Evolutionary conservation across 1,140 invertebrate species (phyloP), one percentile per base, ranked within the genome.

Genomic region (Drosophila mayri): DNA sequence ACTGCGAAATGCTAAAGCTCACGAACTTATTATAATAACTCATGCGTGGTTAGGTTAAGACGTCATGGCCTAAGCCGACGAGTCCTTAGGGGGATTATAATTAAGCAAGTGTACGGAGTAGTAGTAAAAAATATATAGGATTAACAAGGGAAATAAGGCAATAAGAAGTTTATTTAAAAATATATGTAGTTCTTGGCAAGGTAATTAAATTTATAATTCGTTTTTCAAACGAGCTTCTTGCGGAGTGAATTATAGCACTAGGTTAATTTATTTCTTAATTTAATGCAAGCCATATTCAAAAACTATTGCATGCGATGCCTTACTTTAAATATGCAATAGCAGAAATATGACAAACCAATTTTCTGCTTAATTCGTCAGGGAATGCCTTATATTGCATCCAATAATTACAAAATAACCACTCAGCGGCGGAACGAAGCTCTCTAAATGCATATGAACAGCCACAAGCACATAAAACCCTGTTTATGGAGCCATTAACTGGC

Each of bases 1-100:
- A 65, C 60, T 77, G 18, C 55, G 75, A 78, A 78, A 78, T 78
- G 75, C 58, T 71, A 73, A 61, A 50, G 57, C 72, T 64, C 72
- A 81, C 79, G 79, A 60, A 71, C 61, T 57, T 47, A 49, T 49
- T 60, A 57, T 60, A 76, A 81, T 76, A 76, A 65, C 60, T 65
- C 72, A 81, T 81, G 72, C 79, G 65, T 81, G 61, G 57, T 57
- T 50, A 50, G 32, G 43, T 71, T 50, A 71, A 50, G 57, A 78
- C 76, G 76, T 78, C 76, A 78, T 71, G 54, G 41, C 64, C 46
- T 38, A 47, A 49, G 66, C 20, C 35, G 22, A 12, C 9, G 28
- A 47, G n/a, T 49, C 37, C n/a, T 16, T 25, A 37, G 22, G 35
- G 50, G 30, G 16, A 49, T 41, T 73, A 50, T 43, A 72, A 49